phyloP scores from a whole-genome alignment of 2,888 invertebrate genomes.

The Philaethria dido region DNA sequence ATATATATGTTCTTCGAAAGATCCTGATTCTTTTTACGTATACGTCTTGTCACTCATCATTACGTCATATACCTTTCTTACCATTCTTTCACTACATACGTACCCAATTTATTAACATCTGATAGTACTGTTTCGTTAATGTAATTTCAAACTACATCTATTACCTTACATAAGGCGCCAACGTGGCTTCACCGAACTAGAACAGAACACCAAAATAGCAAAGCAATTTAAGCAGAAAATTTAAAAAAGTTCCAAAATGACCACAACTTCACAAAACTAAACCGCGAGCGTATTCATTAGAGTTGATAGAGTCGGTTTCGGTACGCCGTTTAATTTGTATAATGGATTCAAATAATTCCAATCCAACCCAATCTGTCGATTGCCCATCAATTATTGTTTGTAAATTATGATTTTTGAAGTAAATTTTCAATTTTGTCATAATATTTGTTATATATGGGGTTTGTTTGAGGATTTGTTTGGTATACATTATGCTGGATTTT shows the following conservation, averaged over 20 bases:
- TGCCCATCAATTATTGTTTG: slow-evolving; percentile 33
- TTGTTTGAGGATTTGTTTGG: neutral
- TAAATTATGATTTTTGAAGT: slow-evolving; percentile 1
- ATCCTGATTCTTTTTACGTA: no score
- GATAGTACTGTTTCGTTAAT: no score
- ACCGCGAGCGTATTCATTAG: slow-evolving; percentile 44
- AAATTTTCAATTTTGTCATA: neutral
- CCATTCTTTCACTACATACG: no score
- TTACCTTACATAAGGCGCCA: neutral
- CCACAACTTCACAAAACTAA: slow-evolving; percentile 41
- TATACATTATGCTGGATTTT: neutral
- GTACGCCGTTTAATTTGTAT: slow-evolving; percentile 48
- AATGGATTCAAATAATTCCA: slow-evolving; percentile 50
- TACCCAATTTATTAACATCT: no score
- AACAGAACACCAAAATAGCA: neutral
- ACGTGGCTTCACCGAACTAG: neutral
- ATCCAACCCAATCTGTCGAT: slow-evolving; percentile 50
- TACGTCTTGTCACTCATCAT: no score
- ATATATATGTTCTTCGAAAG: no score
- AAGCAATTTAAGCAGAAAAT: neutral
- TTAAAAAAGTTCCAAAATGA: slow-evolving; percentile 34
- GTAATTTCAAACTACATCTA: neutral
- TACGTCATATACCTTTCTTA: no score
- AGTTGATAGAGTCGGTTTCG: slow-evolving; percentile 39
- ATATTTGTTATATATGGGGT: neutral